Percentiles rank a stretch among this genome's conserved stretches.
Evolutionary conservation across 2,797 vertebrate genomes (phyloP).

Genomic region (Rhabdophis nuchalis): DNA sequence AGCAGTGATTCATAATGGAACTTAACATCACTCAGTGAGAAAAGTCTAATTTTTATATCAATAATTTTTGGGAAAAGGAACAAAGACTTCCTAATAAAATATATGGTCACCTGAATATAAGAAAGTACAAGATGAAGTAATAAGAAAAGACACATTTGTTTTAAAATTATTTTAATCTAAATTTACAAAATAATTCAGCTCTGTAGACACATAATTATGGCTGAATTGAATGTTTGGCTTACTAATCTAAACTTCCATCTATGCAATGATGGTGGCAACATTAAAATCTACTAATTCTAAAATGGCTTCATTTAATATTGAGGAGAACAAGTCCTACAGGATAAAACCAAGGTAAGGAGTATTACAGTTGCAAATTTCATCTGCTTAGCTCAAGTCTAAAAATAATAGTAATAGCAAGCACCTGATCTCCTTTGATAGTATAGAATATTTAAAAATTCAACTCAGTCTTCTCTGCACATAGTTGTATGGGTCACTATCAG

Average conservation of each 20-base stretch:
- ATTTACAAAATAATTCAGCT: constrained; percentile 9
- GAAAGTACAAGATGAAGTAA: background rate
- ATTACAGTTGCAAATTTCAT: background rate
- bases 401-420: background rate
- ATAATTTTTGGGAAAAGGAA: background rate
- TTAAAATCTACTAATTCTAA: constrained; percentile 7
- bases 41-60: background rate
- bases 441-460: background rate
- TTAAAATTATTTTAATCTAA: background rate
- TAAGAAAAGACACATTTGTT: constrained; percentile 5
- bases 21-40: background rate
- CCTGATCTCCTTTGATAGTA: background rate
- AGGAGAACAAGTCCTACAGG: constrained; percentile 14
- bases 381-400: background rate
- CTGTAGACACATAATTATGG: constrained; percentile 21
- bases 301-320: constrained; percentile 13
- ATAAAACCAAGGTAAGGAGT: constrained; percentile 2
- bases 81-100: constrained; percentile 2
- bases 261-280: constrained; percentile 39
- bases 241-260: constrained; percentile 37
- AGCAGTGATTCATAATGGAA: background rate
- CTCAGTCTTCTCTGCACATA: background rate
- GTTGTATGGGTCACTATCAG: background rate
- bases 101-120: background rate
- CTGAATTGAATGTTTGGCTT: constrained; percentile 51